Base-by-base conservation (phyloP, 2,888 invertebrate genomes). In the Eupithecia vulgata region DNA sequence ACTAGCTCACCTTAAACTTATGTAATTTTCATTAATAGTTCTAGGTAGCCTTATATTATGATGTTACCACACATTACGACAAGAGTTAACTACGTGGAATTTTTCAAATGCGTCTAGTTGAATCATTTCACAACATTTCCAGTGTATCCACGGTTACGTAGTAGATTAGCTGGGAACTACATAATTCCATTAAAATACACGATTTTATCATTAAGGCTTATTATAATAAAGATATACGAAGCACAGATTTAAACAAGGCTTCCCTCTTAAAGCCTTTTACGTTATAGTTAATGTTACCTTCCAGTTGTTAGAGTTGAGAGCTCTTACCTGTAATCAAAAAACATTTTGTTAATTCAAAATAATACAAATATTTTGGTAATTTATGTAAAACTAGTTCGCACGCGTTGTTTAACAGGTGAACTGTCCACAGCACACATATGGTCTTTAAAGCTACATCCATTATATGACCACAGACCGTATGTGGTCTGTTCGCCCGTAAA, bases 291-390 rank as follows among this genome's bases (percentile, higher is more conserved):
- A 70, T 70, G 76, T 82, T 83, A 85, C 85, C 82, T 80, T 80
- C 40, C 70, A 66, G 74, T 67, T 74, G 68, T 35, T 64, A 5
- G n/a, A 34, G 73, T 76, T 61, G 68, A 71, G 57, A 34, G 62
- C 52, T 78, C 83, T 85, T 86, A 86, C 87, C 87, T 86, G 86
- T 8, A 85, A 86, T 79, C 15, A 80, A 72, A 78, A 72, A 80
- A 77, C 66, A 75, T 25, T n/a, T 70, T 15, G 52, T 77, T 68
- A 73, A 17, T 40, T 37, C 45, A 65, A 61, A 48, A 65, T 62
- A 61, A 17, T 42, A 42, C 0, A 42, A 17, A 42, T 15, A 6
- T 42, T 42, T 5, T 15, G 15, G 15, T 17, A 5, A 15, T 5
- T 15, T 30, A 30, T 30, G 30, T 30, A 30, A 30, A 30, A 30